Evolutionary conservation across 2,113 vertebrate species (phyloP), one percentile per base, ranked within the genome.

Genomic region (Oncorhynchus gorbuscha): DNA sequence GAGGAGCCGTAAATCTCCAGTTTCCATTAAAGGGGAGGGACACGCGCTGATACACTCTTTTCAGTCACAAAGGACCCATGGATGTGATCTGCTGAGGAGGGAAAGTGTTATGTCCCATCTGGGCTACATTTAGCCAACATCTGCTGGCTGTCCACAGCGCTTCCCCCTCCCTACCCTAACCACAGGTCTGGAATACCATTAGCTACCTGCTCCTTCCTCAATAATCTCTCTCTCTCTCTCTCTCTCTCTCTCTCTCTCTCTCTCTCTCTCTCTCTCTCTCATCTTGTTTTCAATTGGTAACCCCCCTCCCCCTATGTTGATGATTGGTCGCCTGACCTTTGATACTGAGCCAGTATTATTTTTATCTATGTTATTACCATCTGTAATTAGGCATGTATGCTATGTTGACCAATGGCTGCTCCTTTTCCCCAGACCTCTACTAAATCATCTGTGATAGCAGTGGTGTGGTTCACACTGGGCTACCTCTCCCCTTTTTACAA

Each of bases 71-170:
- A 55, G 51, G 51, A 55, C 51, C 64, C 13, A 12, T 18, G 48
- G 76, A 11, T 45, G 39, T 45, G 39, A 45, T 45, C 69, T 83
- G 76, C 83, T 71, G 81, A 80, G 85, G 76, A 82, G 71, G 73
- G 73, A 77, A 83, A 89, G 75, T 65, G 74, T 45, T 66, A 76
- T 61, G 55, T 83, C 76, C 88, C 87, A 89, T 85, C 84, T 90
- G 90, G 77, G 73, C 69, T 28, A 35, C 73, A 84, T 87, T 89
- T 78, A 74, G 51, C 65, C 26, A 85, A 90, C 86, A 90, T 89
- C 88, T 90, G 89, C 77, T 79, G 11, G 68, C 67, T 59, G 51
- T 71, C 78, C 45, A 18, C 59, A 58, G 28, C 64, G 18, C 24
- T 69, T 72, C 13, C 71, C 22, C 49, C 32, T 72, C 65, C 35